A percentile compares a stretch with the other conserved stretches of the same genome.
Conservation (phyloP, 2,797 vertebrate genomes). For the Zalophus californianus region DNA sequence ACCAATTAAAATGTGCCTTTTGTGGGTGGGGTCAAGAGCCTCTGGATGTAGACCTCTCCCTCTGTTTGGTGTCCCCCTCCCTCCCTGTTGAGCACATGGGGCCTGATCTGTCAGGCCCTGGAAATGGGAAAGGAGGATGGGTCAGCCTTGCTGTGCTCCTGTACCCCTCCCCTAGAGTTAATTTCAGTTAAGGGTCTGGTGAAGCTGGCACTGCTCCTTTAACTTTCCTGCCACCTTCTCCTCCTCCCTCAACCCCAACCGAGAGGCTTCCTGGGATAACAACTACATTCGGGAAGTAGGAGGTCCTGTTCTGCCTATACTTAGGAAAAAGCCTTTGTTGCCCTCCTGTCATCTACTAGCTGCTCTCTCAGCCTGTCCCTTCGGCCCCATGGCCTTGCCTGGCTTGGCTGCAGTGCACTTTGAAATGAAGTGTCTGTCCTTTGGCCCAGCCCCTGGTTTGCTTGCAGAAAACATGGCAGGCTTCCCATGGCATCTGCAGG, state of each 20-base stretch:
- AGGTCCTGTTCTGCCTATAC: background rate
- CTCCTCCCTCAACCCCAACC: background rate
- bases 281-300: constrained; percentile 39
- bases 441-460: constrained; percentile 50
- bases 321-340: constrained; percentile 46
- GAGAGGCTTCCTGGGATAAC: background rate
- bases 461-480: constrained; percentile 4
- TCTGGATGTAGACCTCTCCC: constrained; percentile 48
- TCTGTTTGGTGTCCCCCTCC: background rate
- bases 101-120: background rate
- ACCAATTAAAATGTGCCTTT: constrained; percentile 83
- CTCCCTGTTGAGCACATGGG: constrained; percentile 25
- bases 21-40: constrained; percentile 60
- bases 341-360: background rate
- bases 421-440: constrained; percentile 58
- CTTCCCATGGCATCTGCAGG: background rate
- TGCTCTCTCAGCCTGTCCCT: constrained; percentile 31
- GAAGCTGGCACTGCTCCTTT: constrained; percentile 18
- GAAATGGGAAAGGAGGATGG: background rate
- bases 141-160: background rate
- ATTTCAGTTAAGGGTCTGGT: constrained; percentile 11
- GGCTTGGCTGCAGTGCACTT: constrained; percentile 63
- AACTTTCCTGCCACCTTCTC: background rate
- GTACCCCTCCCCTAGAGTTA: background rate
- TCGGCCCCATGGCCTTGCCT: constrained; percentile 24